phyloP scores from a whole-genome alignment of 1,140 invertebrate genomes.

The Metaphire vulgaris region DNA sequence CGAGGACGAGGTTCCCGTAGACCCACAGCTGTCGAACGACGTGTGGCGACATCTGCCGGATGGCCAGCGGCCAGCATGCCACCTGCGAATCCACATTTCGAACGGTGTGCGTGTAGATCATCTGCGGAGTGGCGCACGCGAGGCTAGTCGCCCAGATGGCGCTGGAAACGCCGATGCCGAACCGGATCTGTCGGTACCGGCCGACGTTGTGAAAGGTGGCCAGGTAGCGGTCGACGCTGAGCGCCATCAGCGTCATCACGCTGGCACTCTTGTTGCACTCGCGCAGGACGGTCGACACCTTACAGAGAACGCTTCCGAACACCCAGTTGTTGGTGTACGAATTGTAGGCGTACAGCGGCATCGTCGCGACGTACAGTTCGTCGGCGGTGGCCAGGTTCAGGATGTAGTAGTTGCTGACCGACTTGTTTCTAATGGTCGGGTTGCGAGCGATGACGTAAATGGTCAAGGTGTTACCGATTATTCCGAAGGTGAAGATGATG shows the following conservation, averaged over 20 bases:
- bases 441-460: neutral
- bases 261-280: conserved; percentile 4
- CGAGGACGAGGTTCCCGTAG: neutral
- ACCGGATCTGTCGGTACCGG: neutral
- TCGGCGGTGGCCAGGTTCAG: conserved; percentile 8
- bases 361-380: conserved; percentile 11
- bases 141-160: neutral
- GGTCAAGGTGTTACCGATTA: neutral
- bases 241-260: conserved; percentile 1
- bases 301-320: neutral
- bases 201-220: neutral
- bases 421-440: neutral
- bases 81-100: neutral
- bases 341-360: neutral
- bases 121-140: neutral
- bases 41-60: neutral
- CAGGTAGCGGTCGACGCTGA: conserved; percentile 4
- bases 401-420: conserved; percentile 14
- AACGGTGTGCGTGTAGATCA: neutral
- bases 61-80: neutral
- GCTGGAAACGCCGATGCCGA: neutral
- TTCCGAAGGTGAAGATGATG: neutral
- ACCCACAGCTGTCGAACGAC: neutral
- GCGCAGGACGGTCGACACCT: neutral
- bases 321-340: neutral